phyloP scores from a whole-genome alignment of 2,797 vertebrate species.

The Kryptopterus vitreolus region DNA sequence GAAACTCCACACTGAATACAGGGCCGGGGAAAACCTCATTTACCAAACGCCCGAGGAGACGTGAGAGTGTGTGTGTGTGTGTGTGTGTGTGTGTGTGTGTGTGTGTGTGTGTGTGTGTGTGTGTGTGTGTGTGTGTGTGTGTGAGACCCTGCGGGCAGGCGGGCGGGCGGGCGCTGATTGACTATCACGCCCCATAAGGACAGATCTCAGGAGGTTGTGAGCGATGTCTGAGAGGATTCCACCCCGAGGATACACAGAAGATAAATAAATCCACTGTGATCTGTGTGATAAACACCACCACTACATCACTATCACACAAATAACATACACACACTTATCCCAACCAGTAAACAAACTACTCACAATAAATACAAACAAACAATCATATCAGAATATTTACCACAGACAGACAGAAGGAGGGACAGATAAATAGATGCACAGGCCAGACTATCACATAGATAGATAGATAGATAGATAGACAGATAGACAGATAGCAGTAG shows the following conservation, averaged over 20 bases:
- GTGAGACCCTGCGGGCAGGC: background rate
- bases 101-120: background rate
- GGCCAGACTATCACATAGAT: too few species aligned
- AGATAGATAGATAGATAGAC: too few species aligned
- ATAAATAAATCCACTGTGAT: constrained; percentile 35
- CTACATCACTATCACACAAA: too few species aligned
- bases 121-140: too few species aligned
- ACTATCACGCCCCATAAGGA: constrained; percentile 45
- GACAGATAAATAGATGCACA: too few species aligned
- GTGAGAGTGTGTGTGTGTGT: constrained; percentile 58
- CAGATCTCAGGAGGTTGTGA: constrained; percentile 43
- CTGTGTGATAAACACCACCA: too few species aligned
- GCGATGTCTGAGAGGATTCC: constrained; percentile 32
- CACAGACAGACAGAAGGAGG: too few species aligned
- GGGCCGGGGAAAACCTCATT: constrained; percentile 75
- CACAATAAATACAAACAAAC: too few species aligned
- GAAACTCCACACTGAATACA: constrained; percentile 75
- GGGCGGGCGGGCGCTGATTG: constrained; percentile 45
- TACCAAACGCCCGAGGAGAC: constrained; percentile 71
- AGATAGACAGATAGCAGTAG: too few species aligned
- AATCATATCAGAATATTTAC: too few species aligned
- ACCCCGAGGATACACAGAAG: constrained; percentile 40
- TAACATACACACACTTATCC: too few species aligned
- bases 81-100: constrained; percentile 19
- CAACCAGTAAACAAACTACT: too few species aligned